phyloP scores from a whole-genome alignment of 2,888 invertebrate species.

The Hirtodrosophila cameraria region DNA sequence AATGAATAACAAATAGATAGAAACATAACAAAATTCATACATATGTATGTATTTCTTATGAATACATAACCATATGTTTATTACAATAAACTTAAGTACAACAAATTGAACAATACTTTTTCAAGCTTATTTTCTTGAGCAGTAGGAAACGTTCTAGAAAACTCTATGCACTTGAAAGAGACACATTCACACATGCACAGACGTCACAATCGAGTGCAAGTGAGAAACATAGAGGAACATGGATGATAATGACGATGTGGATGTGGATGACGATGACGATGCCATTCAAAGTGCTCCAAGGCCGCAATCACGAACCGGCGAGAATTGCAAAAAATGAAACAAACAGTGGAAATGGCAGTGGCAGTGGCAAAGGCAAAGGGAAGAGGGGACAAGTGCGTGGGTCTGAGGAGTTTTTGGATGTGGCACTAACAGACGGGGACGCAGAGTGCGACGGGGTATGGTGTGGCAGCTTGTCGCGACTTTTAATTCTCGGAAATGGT shows the following conservation, averaged over 20 bases:
- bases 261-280: constrained; percentile 52
- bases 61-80: too few relatives aligned
- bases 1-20: too few relatives aligned
- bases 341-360: too few relatives aligned
- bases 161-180: constrained; percentile 33
- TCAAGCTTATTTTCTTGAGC: too few relatives aligned
- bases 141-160: constrained; percentile 29
- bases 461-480: constrained; percentile 31
- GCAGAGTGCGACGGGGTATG: neutral
- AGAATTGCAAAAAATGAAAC: constrained; percentile 52
- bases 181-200: constrained; percentile 3
- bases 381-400: constrained; percentile 52
- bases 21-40: too few relatives aligned
- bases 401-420: neutral
- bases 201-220: neutral
- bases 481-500: constrained; percentile 80
- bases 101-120: too few relatives aligned
- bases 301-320: constrained; percentile 30
- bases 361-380: too few relatives aligned
- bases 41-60: too few relatives aligned
- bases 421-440: too few relatives aligned
- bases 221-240: neutral
- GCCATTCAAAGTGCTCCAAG: constrained; percentile 71
- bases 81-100: too few relatives aligned
- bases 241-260: constrained; percentile 19